A percentile compares a stretch with the other conserved stretches of the same genome.
Evolutionary conservation across 2,888 invertebrate species (phyloP).

Genomic region (Mactromeris polynyma): DNA sequence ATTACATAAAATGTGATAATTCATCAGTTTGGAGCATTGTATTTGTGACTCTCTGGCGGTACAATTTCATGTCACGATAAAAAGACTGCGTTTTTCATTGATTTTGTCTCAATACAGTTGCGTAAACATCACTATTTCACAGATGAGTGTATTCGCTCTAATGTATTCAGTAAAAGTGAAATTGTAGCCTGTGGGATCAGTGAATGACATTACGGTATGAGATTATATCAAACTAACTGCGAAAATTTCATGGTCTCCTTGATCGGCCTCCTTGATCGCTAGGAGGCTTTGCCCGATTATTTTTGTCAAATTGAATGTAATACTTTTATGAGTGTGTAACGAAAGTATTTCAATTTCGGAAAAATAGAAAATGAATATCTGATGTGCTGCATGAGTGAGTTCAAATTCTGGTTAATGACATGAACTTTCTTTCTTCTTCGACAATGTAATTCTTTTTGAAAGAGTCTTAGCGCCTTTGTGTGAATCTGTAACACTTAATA

Average conservation of each 20-base stretch:
- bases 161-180: conserved; percentile 14
- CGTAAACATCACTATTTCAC: not conserved
- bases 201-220: not conserved
- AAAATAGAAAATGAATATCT: not conserved
- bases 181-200: not conserved
- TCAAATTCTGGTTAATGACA: not conserved
- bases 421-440: not conserved
- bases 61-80: too few relatives aligned
- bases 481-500: not conserved
- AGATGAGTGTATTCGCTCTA: not conserved
- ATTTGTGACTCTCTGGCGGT: too few relatives aligned
- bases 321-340: conserved; percentile 32
- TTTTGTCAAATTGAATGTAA: conserved; percentile 17
- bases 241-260: conserved; percentile 12
- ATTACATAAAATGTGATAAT: too few relatives aligned
- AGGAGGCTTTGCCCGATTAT: conserved; percentile 11
- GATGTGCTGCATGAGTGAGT: not conserved
- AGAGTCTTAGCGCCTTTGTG: conserved; percentile 10
- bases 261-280: conserved; percentile 3
- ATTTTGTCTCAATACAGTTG: too few relatives aligned
- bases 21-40: too few relatives aligned
- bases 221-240: conserved; percentile 33
- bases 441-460: conserved; percentile 13
- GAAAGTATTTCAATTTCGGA: conserved; percentile 24
- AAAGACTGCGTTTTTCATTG: too few relatives aligned